These are phyloP conservation scores for Noctuana brunneofusca DNA, from an alignment of 2,888 invertebrate genomes.

Conservation along the genomic window DNA sequence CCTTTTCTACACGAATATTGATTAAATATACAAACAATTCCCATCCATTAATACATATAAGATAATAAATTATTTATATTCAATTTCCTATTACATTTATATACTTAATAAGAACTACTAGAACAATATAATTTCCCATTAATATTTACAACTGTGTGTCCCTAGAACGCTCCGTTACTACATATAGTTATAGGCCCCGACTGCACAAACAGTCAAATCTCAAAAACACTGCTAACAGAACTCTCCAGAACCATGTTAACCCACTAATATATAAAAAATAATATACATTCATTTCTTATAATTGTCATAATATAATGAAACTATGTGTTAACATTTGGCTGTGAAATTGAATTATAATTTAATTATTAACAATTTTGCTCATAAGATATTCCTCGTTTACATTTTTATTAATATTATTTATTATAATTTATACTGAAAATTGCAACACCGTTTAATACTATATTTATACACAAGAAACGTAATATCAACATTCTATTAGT, in stretches of 20 bases:
- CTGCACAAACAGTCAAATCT: not conserved
- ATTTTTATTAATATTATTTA: not conserved
- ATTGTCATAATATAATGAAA: not conserved
- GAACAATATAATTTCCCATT: slow-evolving; percentile 13
- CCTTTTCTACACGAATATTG: slow-evolving; percentile 7
- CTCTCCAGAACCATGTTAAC: not conserved
- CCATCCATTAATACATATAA: slow-evolving; percentile 21
- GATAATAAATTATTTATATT: slow-evolving; percentile 15
- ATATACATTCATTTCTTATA: not conserved
- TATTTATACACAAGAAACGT: not conserved
- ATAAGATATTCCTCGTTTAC: slow-evolving; percentile 2
- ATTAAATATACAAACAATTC: slow-evolving; percentile 25
- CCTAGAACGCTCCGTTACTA: not conserved
- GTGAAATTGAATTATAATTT: not conserved
- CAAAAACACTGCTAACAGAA: not conserved
- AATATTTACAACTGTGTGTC: slow-evolving; percentile 17
- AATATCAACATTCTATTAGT: not conserved
- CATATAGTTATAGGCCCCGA: slow-evolving; percentile 11
- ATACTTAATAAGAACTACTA: slow-evolving; percentile 2
- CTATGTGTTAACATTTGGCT: not conserved
- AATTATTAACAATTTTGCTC: not conserved
- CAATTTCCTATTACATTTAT: slow-evolving; percentile 25
- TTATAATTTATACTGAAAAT: not conserved
- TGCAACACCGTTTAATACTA: not conserved
- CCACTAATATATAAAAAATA: not conserved